A percentile compares a stretch with the other conserved stretches of the same genome.
Conservation (phyloP, 2,797 vertebrate genomes). For the Enteromius paludinosus region DNA sequence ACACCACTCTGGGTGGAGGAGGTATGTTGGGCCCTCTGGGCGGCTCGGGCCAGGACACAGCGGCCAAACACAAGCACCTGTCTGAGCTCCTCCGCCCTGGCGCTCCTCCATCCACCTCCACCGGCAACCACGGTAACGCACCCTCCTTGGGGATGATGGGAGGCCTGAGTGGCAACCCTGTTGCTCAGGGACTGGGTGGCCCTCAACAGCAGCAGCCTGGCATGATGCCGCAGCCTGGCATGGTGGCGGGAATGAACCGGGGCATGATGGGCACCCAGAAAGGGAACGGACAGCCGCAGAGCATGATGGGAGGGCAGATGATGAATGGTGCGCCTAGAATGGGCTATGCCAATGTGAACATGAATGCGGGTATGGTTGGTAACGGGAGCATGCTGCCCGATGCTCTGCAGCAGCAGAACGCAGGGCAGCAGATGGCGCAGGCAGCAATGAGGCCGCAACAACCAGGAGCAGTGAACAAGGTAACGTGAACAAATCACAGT, state of each 20-base stretch:
- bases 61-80: constrained; percentile 97
- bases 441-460: constrained; percentile 87
- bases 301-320: constrained; percentile 92
- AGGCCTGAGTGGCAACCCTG: constrained; percentile 84
- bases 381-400: constrained; percentile 88
- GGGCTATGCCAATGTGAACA: constrained; percentile 84
- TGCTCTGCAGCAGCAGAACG: constrained; percentile 85
- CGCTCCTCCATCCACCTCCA: constrained; percentile 75
- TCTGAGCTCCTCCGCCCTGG: constrained; percentile 92
- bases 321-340: constrained; percentile 95
- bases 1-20: constrained; percentile 86
- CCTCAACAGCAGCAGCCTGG: constrained; percentile 82
- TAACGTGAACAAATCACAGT: constrained; percentile 58
- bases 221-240: constrained; percentile 81
- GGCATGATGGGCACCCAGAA: constrained; percentile 87
- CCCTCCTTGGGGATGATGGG: constrained; percentile 87
- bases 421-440: constrained; percentile 84
- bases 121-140: constrained; percentile 69
- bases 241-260: constrained; percentile 83
- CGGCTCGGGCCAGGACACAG: constrained; percentile 86
- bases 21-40: constrained; percentile 59
- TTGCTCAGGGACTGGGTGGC: constrained; percentile 84
- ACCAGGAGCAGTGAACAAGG: constrained; percentile 85
- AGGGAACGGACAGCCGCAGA: constrained; percentile 83
- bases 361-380: constrained; percentile 85